phyloP scores from a whole-genome alignment of 2,797 vertebrate species.

The Kryptolebias ocellatus region DNA sequence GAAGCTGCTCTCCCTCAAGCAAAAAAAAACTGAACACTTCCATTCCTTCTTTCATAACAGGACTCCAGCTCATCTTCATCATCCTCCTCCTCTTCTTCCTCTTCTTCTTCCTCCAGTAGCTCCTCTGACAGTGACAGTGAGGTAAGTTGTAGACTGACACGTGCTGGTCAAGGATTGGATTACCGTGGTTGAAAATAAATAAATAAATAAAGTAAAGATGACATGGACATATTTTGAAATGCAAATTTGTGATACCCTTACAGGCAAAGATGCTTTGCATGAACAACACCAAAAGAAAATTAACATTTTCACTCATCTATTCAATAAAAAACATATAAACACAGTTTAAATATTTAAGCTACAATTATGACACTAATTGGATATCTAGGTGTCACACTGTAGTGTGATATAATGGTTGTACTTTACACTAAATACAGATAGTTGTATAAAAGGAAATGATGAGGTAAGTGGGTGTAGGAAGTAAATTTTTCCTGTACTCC shows the following conservation, averaged over 20 bases:
- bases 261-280: neutral
- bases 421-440: no score
- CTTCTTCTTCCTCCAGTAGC: slow-evolving; percentile 62
- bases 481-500: no score
- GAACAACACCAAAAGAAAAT: neutral
- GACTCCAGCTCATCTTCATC: slow-evolving; percentile 54
- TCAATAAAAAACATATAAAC: no score
- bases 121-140: slow-evolving; percentile 77
- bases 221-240: neutral
- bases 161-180: neutral
- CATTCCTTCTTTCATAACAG: slow-evolving; percentile 39
- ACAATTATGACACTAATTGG: no score
- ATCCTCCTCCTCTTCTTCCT: slow-evolving; percentile 26
- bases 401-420: no score
- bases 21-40: slow-evolving; percentile 14
- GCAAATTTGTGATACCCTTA: neutral
- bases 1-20: slow-evolving; percentile 5
- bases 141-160: slow-evolving; percentile 41
- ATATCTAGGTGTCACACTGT: no score
- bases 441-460: no score
- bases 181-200: neutral
- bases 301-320: no score
- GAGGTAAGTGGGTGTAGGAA: no score
- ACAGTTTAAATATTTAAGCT: no score
- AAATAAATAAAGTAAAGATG: neutral